These are phyloP conservation scores for Condylura cristata DNA, from an alignment of 2,113 vertebrate genomes.

Conservation along the genomic window DNA sequence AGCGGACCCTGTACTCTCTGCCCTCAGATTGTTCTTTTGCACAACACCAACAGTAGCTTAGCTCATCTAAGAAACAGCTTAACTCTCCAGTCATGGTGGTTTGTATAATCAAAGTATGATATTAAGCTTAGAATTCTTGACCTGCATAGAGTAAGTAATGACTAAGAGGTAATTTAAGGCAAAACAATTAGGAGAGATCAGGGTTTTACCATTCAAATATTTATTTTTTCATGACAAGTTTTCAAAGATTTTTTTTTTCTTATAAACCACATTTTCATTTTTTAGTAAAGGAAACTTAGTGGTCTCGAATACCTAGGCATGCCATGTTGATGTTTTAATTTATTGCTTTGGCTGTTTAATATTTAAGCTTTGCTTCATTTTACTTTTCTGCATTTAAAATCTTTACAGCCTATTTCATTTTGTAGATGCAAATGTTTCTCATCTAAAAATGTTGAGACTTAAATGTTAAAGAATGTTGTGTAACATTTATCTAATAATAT, in stretches of 20 bases:
- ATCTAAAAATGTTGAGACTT: constrained; percentile 87
- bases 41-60: constrained; percentile 32
- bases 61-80: neutral
- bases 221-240: constrained; percentile 77
- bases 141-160: constrained; percentile 78
- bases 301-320: constrained; percentile 85
- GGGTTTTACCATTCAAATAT: constrained; percentile 61
- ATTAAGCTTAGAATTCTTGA: constrained; percentile 70
- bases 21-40: neutral
- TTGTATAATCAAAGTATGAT: neutral
- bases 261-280: constrained; percentile 82
- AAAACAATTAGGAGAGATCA: constrained; percentile 76
- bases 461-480: constrained; percentile 90
- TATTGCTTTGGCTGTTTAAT: constrained; percentile 91
- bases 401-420: constrained; percentile 88
- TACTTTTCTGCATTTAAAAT: constrained; percentile 86
- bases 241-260: too few relatives aligned
- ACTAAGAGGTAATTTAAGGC: constrained; percentile 71
- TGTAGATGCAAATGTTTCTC: constrained; percentile 89
- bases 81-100: neutral
- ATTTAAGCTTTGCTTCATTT: constrained; percentile 90
- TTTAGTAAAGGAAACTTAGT: constrained; percentile 80
- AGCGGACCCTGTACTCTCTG: too few relatives aligned
- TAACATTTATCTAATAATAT: constrained; percentile 90
- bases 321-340: constrained; percentile 86